Evolutionary conservation across 2,113 vertebrate species (phyloP).

Genomic region (Rhombomys opimus): DNA sequence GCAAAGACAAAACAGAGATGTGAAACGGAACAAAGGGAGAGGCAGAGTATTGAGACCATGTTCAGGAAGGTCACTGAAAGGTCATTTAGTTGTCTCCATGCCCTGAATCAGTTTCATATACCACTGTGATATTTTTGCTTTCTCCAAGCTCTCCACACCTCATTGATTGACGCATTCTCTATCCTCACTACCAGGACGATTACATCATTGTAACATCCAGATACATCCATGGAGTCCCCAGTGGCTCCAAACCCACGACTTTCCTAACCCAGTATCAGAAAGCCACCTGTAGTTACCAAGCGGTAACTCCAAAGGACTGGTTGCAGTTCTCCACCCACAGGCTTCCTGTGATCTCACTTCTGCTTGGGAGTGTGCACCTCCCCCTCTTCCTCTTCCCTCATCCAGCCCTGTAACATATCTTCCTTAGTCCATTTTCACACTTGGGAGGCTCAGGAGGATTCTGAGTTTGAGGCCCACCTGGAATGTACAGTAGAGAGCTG

Average conservation of each 20-base stretch:
- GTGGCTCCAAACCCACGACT: neutral
- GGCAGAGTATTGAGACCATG: rapidly evolving
- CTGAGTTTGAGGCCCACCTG: neutral
- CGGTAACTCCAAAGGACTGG: neutral
- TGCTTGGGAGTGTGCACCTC: rapidly evolving
- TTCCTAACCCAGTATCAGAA: neutral
- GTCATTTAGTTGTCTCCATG: neutral
- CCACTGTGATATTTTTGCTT: neutral
- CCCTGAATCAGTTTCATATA: neutral
- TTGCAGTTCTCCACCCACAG: neutral
- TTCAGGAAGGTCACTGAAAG: neutral
- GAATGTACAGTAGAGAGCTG: no score
- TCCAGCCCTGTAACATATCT: neutral
- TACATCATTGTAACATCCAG: neutral
- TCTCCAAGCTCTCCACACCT: neutral
- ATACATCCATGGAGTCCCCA: neutral
- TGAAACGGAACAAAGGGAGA: neutral
- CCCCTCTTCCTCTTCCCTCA: neutral
- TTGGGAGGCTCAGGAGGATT: neutral
- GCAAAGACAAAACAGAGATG: neutral
- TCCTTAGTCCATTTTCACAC: neutral
- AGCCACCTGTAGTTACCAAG: neutral
- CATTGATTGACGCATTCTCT: neutral
- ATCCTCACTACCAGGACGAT: neutral
- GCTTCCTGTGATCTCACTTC: neutral